Conservation (phyloP, 1,140 invertebrate genomes). For the Bombus waltoni region DNA sequence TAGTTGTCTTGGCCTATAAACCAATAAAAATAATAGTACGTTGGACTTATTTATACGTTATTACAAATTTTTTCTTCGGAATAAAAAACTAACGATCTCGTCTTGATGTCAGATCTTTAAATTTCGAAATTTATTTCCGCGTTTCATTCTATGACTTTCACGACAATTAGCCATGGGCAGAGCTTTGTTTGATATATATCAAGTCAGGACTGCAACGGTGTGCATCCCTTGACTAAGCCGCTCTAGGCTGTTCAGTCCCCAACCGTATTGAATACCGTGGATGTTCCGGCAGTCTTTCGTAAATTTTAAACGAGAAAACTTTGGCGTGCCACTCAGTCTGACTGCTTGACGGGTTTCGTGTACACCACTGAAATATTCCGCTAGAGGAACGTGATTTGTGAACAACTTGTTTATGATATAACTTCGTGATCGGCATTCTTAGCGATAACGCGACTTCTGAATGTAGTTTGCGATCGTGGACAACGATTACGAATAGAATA, state of each 20-base stretch:
- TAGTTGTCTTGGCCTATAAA: not conserved
- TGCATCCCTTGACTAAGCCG: not conserved
- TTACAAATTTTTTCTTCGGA: rapidly evolving
- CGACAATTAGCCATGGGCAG: not conserved
- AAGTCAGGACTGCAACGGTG: conserved; percentile 41
- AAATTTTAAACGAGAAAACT: not conserved
- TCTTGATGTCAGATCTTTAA: not conserved
- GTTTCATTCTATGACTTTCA: not conserved
- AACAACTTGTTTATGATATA: not conserved
- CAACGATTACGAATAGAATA: not conserved
- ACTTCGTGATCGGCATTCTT: conserved; percentile 26
- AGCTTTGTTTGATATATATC: not conserved
- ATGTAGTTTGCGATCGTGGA: not conserved
- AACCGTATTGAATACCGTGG: not conserved
- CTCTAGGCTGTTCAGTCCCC: not conserved
- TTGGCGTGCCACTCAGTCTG: not conserved
- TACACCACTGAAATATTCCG: conserved; percentile 9
- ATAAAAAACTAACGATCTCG: not conserved
- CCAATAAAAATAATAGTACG: not conserved
- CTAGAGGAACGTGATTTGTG: conserved; percentile 5
- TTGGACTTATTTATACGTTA: not conserved
- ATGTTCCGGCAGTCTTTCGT: conserved; percentile 9
- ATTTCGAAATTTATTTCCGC: rapidly evolving
- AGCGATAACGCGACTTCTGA: not conserved
- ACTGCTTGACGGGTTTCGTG: not conserved